Evolutionary conservation across 2,888 invertebrate species (phyloP).

Genomic region (Acronicta psi): DNA sequence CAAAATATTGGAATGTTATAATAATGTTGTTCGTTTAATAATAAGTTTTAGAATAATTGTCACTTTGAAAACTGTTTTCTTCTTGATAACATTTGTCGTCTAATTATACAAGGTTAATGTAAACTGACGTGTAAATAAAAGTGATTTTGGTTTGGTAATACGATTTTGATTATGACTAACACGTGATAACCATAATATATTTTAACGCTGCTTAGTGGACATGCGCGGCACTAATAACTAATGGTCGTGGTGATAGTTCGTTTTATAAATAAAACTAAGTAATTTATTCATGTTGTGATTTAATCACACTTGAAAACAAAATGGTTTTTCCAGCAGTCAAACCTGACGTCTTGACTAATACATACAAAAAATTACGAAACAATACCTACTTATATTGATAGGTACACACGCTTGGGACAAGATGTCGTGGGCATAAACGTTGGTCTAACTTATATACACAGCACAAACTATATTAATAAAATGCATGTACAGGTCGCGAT

Average conservation of each 20-base stretch:
- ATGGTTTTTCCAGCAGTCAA: constrained; percentile 67
- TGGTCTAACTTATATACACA: constrained; percentile 50
- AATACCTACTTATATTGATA: constrained; percentile 57
- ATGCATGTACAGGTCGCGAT: constrained; percentile 50
- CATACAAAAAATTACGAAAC: constrained; percentile 73
- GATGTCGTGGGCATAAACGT: constrained; percentile 48
- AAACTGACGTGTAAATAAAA: constrained; percentile 86
- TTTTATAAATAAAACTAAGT: constrained; percentile 60
- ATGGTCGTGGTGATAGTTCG: not conserved
- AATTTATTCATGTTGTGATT: constrained; percentile 77
- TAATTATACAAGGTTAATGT: constrained; percentile 85
- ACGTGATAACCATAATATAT: no score
- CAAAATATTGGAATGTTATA: constrained; percentile 88
- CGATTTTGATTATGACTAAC: constrained; percentile 37
- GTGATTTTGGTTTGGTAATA: constrained; percentile 87
- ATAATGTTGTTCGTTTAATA: constrained; percentile 86
- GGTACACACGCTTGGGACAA: constrained; percentile 57
- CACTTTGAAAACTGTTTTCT: constrained; percentile 82
- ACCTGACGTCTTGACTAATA: constrained; percentile 43
- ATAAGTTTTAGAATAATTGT: constrained; percentile 86
- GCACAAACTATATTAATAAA: constrained; percentile 59
- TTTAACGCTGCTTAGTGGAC: no score
- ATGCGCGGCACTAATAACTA: no score
- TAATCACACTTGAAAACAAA: constrained; percentile 83
- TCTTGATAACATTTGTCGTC: constrained; percentile 84